Percentiles rank a stretch among this genome's conserved stretches.
These are phyloP conservation scores for Epizoanthus ramosus DNA, from an alignment of 92 coral and sea anemone species.

Conservation along the genomic window DNA sequence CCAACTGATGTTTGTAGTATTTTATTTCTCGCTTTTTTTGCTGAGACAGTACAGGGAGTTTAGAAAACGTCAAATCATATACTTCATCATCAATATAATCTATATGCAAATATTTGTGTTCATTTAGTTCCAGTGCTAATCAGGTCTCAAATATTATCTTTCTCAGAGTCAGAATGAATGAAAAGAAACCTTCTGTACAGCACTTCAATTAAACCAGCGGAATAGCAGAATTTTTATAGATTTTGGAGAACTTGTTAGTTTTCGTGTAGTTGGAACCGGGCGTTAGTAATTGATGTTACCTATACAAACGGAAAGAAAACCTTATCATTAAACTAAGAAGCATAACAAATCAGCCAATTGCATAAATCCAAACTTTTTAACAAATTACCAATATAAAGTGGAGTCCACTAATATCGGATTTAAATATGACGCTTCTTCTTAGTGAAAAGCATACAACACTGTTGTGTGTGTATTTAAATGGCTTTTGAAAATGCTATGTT, in stretches of 20 bases:
- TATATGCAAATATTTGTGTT: conserved; percentile 15
- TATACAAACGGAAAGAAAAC: background rate
- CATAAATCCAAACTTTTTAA: background rate
- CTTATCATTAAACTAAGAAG: background rate
- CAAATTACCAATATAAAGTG: background rate
- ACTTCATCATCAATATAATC: background rate
- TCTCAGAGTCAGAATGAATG: background rate
- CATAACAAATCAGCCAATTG: background rate
- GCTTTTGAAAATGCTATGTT: background rate
- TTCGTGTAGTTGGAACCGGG: background rate
- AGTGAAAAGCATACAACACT: too few species aligned
- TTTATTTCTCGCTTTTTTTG: background rate
- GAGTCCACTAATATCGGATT: background rate
- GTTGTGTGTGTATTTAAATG: background rate
- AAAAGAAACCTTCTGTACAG: background rate
- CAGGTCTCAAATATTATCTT: background rate
- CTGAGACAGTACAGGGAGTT: background rate
- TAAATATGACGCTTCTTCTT: background rate
- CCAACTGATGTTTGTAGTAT: background rate
- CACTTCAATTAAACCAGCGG: background rate
- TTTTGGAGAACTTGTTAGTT: background rate
- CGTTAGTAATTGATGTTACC: background rate
- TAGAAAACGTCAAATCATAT: background rate
- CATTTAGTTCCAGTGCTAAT: background rate
- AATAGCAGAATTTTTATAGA: background rate